Percentiles rank a stretch among this genome's conserved stretches.
phyloP scores from a whole-genome alignment of 2,113 vertebrate species.

The western clawed frog (Xenopus tropicalis) region UCB_Xtro_10.0 CM004450.2:105732501-105733000 shows the following conservation, averaged over 20 bases:
- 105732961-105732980: too few species aligned
- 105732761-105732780: constrained; percentile 72
- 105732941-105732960: too few species aligned
- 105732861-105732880: constrained; percentile 88
- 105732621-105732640: too few species aligned
- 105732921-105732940: too few species aligned
- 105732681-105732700: constrained; percentile 60
- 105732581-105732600: too few species aligned
- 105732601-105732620: too few species aligned
- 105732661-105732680: background rate
- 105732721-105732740: constrained; percentile 96
- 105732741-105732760: constrained; percentile 83
- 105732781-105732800: constrained; percentile 70
- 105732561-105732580: too few species aligned
- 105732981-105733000: too few species aligned
- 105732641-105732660: too few species aligned
- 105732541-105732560: too few species aligned
- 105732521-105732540: too few species aligned
- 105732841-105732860: constrained; percentile 83
- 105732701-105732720: constrained; percentile 84
- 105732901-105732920: constrained; percentile 72
- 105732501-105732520: too few species aligned
- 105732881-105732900: constrained; percentile 84
- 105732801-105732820: constrained; percentile 86
- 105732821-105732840: constrained; percentile 78